Percentiles rank a stretch among this genome's conserved stretches.
These are phyloP conservation scores for Carassius gibelio DNA, from an alignment of 2,113 vertebrate genomes.

Conservation along the genomic window DNA sequence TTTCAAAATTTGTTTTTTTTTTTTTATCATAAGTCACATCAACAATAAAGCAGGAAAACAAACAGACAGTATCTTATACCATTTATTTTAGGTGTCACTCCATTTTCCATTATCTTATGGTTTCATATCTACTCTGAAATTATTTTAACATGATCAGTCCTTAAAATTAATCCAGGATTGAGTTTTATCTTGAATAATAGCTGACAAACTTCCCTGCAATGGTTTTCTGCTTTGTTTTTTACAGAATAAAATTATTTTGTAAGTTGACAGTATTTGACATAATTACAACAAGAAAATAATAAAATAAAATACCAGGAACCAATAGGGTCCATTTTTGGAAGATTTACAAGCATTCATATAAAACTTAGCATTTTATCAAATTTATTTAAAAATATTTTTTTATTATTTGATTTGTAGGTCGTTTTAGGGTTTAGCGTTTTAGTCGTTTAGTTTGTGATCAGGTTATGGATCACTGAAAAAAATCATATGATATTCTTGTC, in stretches of 20 bases:
- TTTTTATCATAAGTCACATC: background rate
- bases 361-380: no score
- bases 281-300: background rate
- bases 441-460: no score
- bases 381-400: no score
- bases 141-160: background rate
- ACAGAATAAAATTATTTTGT: background rate
- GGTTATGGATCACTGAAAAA: no score
- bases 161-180: background rate
- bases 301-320: background rate
- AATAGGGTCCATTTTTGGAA: background rate
- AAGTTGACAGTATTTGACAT: background rate
- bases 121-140: background rate
- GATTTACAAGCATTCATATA: background rate
- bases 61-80: background rate
- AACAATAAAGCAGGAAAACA: background rate
- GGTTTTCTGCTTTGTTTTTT: background rate
- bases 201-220: background rate
- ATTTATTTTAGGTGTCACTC: background rate
- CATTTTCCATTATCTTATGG: background rate
- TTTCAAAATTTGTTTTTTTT: conserved; percentile 48
- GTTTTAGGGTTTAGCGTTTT: background rate
- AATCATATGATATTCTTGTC: no score
- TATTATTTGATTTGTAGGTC: no score
- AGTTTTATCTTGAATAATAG: background rate